Conservation (phyloP, 1,140 invertebrate species). For the Brachionus koreanus region DNA sequence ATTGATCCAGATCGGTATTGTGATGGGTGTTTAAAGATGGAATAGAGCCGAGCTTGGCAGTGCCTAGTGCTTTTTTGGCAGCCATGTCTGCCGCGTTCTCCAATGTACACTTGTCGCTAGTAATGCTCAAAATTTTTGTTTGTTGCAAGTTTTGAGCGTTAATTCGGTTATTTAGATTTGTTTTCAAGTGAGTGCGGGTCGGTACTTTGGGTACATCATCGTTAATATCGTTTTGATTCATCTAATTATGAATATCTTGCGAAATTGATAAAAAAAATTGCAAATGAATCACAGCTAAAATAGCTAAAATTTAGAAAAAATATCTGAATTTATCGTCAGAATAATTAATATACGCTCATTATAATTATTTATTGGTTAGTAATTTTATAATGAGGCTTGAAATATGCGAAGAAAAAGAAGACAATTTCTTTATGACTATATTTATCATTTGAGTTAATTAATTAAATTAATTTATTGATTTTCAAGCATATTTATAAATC, state of each 20-base stretch:
- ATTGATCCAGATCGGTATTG: not conserved
- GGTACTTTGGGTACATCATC: conserved; percentile 4
- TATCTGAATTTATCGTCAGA: not conserved
- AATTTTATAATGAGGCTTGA: conserved; percentile 1
- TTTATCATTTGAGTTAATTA: not conserved
- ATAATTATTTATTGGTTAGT: not conserved
- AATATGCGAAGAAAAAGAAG: not conserved
- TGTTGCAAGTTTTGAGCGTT: not conserved
- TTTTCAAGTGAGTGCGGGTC: not conserved
- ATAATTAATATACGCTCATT: not conserved
- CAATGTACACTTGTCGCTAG: not conserved
- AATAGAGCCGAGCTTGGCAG: conserved; percentile 18
- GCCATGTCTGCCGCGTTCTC: not conserved
- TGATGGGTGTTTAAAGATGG: not conserved
- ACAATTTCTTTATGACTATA: not conserved
- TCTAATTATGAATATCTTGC: not conserved
- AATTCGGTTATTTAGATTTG: conserved; percentile 23
- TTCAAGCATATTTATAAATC: not conserved
- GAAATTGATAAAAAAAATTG: not conserved
- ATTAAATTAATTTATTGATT: not conserved
- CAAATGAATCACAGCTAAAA: not conserved
- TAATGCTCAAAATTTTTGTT: not conserved
- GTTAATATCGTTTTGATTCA: not conserved
- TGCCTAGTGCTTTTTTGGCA: not conserved
- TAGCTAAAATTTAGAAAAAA: not conserved